Conservation (phyloP, 2,888 invertebrate species). For the Tiphia femorata region DNA sequence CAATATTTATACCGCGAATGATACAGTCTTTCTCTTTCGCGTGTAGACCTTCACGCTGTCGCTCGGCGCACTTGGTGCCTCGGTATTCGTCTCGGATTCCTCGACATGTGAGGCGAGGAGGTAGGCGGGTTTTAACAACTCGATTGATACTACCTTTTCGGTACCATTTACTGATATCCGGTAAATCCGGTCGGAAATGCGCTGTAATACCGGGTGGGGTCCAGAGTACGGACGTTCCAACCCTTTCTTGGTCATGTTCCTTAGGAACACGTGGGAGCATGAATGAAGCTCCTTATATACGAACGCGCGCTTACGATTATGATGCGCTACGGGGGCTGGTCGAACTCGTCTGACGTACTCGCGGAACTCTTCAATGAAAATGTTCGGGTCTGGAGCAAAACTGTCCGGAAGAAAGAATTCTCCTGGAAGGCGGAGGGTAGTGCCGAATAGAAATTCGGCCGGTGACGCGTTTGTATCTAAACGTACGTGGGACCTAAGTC, state of each 20-base stretch:
- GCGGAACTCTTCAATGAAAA: slow-evolving; percentile 25
- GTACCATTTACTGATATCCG: slow-evolving; percentile 15
- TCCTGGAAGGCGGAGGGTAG: slow-evolving; percentile 24
- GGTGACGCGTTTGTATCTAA: slow-evolving; percentile 19
- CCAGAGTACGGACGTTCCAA: slow-evolving; percentile 39
- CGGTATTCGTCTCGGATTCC: not conserved
- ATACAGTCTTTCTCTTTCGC: not conserved
- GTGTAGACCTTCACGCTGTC: not conserved
- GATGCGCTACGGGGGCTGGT: not conserved
- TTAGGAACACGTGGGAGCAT: slow-evolving; percentile 30
- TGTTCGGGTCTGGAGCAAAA: not conserved
- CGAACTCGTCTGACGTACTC: slow-evolving; percentile 13
- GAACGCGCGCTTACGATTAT: slow-evolving; percentile 7
- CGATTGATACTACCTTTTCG: slow-evolving; percentile 10
- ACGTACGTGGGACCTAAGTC: slow-evolving; percentile 16
- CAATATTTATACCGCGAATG: not conserved
- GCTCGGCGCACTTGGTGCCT: not conserved
- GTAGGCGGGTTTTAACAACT: slow-evolving; percentile 26
- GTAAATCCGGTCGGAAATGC: slow-evolving; percentile 18
- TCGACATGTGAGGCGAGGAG: not conserved
- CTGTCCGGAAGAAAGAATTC: slow-evolving; percentile 25
- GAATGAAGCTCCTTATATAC: slow-evolving; percentile 23
- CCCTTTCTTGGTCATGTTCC: slow-evolving; percentile 17
- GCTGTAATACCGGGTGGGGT: slow-evolving; percentile 31
- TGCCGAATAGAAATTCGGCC: slow-evolving; percentile 21